Conservation (phyloP, 23 tunicate genomes). For the Styela clava region DNA sequence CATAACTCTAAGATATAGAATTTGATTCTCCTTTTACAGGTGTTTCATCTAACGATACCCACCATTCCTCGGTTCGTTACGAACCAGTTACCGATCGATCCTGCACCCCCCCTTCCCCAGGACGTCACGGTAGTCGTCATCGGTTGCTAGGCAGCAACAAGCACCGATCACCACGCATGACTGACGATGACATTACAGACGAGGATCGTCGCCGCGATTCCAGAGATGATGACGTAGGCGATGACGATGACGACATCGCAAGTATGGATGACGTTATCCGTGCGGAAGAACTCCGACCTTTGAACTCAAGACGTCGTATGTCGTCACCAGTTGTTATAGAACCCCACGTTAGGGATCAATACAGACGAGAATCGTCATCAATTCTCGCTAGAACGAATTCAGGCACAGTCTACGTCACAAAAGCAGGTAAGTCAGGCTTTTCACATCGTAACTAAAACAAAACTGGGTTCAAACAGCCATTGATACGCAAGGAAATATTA, state of each 20-base stretch:
- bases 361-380: slow-evolving; percentile 38
- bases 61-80: slow-evolving; percentile 80
- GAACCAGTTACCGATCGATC: slow-evolving; percentile 82
- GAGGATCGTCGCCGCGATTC: slow-evolving; percentile 6
- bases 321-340: slow-evolving; percentile 62
- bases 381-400: slow-evolving; percentile 41
- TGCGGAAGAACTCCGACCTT: slow-evolving; percentile 50
- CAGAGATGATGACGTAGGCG: slow-evolving; percentile 38
- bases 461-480: too few species aligned
- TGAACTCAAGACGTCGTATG: slow-evolving; percentile 49
- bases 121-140: slow-evolving; percentile 36
- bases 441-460: too few species aligned
- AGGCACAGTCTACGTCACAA: slow-evolving; percentile 42
- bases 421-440: slow-evolving; percentile 68
- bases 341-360: slow-evolving; percentile 32
- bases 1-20: too few species aligned
- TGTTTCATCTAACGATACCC: slow-evolving; percentile 85
- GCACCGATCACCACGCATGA: neutral
- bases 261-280: slow-evolving; percentile 53
- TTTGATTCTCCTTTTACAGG: slow-evolving; percentile 36
- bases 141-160: slow-evolving; percentile 17
- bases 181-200: slow-evolving; percentile 22
- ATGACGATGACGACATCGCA: slow-evolving; percentile 46
- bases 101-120: slow-evolving; percentile 72
- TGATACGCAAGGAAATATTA: too few species aligned